Conservation (phyloP, 2,888 invertebrate species). For the Cryptocheilus praepositus region DNA sequence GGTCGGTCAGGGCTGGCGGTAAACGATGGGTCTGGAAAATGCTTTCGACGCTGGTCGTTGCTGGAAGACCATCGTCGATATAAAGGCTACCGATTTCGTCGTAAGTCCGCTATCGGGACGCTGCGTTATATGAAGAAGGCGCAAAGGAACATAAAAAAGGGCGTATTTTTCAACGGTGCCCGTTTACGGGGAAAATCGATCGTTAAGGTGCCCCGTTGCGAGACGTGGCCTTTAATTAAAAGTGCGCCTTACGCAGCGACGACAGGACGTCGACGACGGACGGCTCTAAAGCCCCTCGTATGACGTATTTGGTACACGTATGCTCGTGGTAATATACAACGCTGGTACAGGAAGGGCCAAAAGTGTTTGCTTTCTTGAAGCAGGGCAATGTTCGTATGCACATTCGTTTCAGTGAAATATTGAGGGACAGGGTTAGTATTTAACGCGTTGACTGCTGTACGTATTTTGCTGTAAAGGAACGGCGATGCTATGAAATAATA, state of each 20-base stretch:
- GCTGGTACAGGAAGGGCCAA: too few species aligned
- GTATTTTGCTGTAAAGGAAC: too few species aligned
- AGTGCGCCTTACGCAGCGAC: constrained; percentile 19
- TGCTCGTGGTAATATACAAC: too few species aligned
- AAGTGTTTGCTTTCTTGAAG: too few species aligned
- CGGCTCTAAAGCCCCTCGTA: constrained; percentile 5
- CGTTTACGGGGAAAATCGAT: constrained; percentile 45
- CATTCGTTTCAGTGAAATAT: too few species aligned
- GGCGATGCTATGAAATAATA: too few species aligned
- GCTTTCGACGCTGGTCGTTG: too few species aligned
- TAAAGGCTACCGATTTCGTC: constrained; percentile 22
- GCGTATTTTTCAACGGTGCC: constrained; percentile 15
- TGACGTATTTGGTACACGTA: constrained; percentile 18
- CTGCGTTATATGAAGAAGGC: constrained; percentile 11
- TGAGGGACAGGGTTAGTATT: too few species aligned
- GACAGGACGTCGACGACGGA: not conserved
- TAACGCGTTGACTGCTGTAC: too few species aligned
- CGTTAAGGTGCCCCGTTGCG: constrained; percentile 26
- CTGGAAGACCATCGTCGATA: not conserved
- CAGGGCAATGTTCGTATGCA: too few species aligned
- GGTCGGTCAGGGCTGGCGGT: too few species aligned
- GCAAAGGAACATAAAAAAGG: constrained; percentile 21
- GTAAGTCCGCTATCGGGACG: constrained; percentile 14
- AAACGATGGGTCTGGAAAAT: too few species aligned
- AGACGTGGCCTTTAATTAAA: constrained; percentile 49